These are phyloP conservation scores for Lymantria monacha DNA, from an alignment of 2,888 invertebrate species.

Conservation along the genomic window DNA sequence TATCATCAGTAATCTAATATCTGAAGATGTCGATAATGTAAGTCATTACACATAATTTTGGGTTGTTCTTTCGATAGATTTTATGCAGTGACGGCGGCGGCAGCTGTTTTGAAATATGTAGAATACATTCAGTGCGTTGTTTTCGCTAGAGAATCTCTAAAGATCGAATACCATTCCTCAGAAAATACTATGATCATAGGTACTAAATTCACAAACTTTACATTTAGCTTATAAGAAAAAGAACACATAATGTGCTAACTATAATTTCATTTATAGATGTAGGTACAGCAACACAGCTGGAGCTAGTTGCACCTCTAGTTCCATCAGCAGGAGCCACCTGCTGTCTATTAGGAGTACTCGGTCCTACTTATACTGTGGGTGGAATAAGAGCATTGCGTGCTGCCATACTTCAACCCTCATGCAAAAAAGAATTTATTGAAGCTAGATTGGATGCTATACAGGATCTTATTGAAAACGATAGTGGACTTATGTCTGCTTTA, in stretches of 20 bases:
- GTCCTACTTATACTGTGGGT: slow-evolving; percentile 77
- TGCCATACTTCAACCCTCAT: slow-evolving; percentile 90
- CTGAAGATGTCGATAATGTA: too few relatives aligned
- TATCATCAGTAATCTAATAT: too few relatives aligned
- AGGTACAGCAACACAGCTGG: slow-evolving; percentile 89
- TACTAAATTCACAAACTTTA: slow-evolving; percentile 47
- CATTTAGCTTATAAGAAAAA: not conserved
- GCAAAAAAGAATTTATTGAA: slow-evolving; percentile 84
- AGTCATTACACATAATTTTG: too few relatives aligned
- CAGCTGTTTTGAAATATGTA: slow-evolving; percentile 92
- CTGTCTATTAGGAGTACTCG: slow-evolving; percentile 69
- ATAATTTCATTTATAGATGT: slow-evolving; percentile 81
- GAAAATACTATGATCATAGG: slow-evolving; percentile 93
- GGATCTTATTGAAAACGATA: slow-evolving; percentile 87
- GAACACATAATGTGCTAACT: not conserved
- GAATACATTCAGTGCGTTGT: slow-evolving; percentile 89
- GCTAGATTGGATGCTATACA: slow-evolving; percentile 88
- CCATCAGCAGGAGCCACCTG: slow-evolving; percentile 69
- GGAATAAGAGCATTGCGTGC: slow-evolving; percentile 91
- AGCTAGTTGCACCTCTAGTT: slow-evolving; percentile 84
- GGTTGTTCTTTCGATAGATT: slow-evolving; percentile 79
- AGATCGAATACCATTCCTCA: slow-evolving; percentile 90
- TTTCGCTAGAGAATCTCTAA: slow-evolving; percentile 89
- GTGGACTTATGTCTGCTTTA: slow-evolving; percentile 83
- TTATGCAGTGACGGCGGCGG: slow-evolving; percentile 92